Evolutionary conservation across 35 echinoderm and acorn worm genomes (phyloP).

Genomic region (Amphiura filiformis): DNA sequence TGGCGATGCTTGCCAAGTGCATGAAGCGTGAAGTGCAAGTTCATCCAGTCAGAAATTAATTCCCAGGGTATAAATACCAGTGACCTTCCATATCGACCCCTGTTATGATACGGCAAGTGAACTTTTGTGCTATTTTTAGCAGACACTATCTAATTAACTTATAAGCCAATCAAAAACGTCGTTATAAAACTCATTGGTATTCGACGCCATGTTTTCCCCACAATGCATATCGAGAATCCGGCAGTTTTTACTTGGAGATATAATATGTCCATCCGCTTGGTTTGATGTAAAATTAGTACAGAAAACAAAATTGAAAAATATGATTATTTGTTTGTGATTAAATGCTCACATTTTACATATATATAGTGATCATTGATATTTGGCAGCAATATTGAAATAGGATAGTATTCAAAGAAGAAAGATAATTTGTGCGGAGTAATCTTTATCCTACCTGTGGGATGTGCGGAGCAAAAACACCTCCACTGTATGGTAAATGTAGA

Average conservation of each 20-base stretch:
- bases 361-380: background rate
- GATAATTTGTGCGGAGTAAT: conserved; percentile 1
- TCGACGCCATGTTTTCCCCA: background rate
- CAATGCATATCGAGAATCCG: background rate
- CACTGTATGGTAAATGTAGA: background rate
- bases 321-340: too few relatives aligned
- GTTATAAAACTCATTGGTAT: background rate
- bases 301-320: background rate
- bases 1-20: too few relatives aligned
- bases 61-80: background rate
- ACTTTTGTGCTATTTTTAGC: background rate
- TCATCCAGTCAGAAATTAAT: too few relatives aligned
- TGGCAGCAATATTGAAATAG: background rate
- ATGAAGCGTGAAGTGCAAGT: too few relatives aligned
- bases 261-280: background rate
- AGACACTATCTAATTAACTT: background rate
- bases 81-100: background rate
- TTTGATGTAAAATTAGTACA: background rate
- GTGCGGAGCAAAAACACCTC: background rate
- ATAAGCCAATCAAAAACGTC: background rate
- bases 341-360: background rate
- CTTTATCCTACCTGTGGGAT: background rate
- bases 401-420: background rate
- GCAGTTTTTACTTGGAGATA: background rate
- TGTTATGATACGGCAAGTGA: background rate